A percentile compares a stretch with the other conserved stretches of the same genome.
Evolutionary conservation across 2,888 invertebrate genomes (phyloP).

Genomic region (Tenthredo livida): DNA sequence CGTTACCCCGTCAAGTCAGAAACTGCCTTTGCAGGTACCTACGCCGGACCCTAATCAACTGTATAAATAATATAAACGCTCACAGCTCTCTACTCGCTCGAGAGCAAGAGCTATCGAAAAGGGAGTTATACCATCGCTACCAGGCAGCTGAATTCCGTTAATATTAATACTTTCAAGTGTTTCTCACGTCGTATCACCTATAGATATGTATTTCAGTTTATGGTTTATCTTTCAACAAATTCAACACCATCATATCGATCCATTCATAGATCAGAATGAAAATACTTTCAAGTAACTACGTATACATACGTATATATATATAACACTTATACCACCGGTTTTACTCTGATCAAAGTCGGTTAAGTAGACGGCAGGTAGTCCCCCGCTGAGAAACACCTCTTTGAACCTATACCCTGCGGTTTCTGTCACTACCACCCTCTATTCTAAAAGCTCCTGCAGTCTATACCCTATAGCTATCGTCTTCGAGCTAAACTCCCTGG

Average conservation of each 20-base stretch:
- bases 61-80: conserved; percentile 54
- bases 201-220: not conserved
- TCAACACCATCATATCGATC: not conserved
- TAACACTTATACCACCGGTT: conserved; percentile 65
- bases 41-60: conserved; percentile 53
- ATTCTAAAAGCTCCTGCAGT: conserved; percentile 26
- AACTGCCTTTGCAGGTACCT: conserved; percentile 51
- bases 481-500: conserved; percentile 2
- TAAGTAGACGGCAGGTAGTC: conserved; percentile 71
- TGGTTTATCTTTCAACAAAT: not conserved
- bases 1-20: conserved; percentile 2
- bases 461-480: conserved; percentile 4
- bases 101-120: conserved; percentile 8
- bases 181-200: not conserved
- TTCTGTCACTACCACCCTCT: conserved; percentile 66
- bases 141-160: conserved; percentile 9
- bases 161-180: not conserved
- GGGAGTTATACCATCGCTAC: conserved; percentile 31
- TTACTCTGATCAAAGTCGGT: conserved; percentile 75
- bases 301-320: not conserved
- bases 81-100: conserved; percentile 24
- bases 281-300: not conserved
- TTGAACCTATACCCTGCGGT: conserved; percentile 73
- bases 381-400: conserved; percentile 67
- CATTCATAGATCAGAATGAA: not conserved